These are phyloP conservation scores for Calycopis cecrops DNA, from an alignment of 1,140 invertebrate genomes.

Conservation along the genomic window DNA sequence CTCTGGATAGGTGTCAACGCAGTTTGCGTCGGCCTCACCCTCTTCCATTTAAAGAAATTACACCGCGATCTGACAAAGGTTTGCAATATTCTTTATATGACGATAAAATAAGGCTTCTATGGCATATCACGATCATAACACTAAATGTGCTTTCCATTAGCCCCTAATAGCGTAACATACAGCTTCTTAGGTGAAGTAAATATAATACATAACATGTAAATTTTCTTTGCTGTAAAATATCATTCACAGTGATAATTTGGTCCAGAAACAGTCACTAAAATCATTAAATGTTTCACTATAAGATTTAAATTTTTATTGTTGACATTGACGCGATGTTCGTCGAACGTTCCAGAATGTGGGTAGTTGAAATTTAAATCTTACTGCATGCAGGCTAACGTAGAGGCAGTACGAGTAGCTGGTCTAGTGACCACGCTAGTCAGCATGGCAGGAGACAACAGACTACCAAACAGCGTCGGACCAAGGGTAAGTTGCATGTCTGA, in stretches of 20 bases:
- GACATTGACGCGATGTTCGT: constrained; percentile 3
- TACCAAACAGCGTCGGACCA: constrained; percentile 70
- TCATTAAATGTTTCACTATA: constrained; percentile 2
- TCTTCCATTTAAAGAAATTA: constrained; percentile 89
- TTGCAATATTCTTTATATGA: constrained; percentile 21
- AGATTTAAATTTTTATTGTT: constrained; percentile 13
- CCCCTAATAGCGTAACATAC: not conserved
- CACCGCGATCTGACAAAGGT: constrained; percentile 89
- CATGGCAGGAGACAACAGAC: constrained; percentile 77
- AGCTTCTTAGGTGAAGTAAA: not conserved
- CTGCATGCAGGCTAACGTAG: constrained; percentile 77
- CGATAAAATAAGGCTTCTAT: not conserved
- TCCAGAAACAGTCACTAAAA: constrained; percentile 12
- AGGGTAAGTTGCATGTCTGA: constrained; percentile 58
- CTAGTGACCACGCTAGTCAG: constrained; percentile 85
- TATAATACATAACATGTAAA: not conserved
- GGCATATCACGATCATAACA: constrained; percentile 7
- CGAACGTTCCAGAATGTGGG: not conserved
- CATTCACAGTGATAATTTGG: constrained; percentile 4
- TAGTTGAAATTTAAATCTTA: constrained; percentile 64
- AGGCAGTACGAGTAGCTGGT: constrained; percentile 83
- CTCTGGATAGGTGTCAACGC: constrained; percentile 93
- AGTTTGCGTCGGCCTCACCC: constrained; percentile 89
- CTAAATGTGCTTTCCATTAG: not conserved
- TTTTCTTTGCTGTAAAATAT: not conserved